Evolutionary conservation across 2,113 vertebrate genomes (phyloP).

Genomic region (Callipepla squamata): DNA sequence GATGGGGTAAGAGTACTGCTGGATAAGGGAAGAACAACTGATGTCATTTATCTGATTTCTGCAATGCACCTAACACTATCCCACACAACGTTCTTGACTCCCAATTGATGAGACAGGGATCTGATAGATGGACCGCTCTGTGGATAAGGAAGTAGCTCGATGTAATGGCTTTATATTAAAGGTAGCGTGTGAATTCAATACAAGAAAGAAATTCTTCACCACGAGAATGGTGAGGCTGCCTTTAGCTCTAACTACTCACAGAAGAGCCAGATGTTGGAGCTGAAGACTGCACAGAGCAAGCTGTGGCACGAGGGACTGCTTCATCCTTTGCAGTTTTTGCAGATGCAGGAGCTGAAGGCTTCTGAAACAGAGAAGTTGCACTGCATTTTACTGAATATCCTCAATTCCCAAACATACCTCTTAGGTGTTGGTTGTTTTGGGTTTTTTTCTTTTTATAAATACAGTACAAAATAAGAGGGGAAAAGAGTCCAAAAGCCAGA

Average conservation of each 20-base stretch:
- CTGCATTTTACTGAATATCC: background rate
- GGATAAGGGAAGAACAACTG: too few relatives aligned
- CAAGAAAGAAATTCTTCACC: background rate
- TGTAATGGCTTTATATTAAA: background rate
- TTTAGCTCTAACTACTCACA: conserved; percentile 58
- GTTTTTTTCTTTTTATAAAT: background rate
- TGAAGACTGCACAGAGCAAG: conserved; percentile 60
- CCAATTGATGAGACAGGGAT: background rate
- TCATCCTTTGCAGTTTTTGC: background rate
- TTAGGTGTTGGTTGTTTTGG: background rate
- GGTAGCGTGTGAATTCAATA: background rate
- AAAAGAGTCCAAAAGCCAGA: background rate
- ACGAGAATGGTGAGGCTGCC: background rate
- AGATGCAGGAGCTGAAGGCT: background rate
- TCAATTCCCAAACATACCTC: background rate
- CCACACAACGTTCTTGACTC: background rate
- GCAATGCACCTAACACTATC: too few relatives aligned
- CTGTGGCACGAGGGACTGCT: conserved; percentile 23
- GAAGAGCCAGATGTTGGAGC: background rate
- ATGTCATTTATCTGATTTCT: too few relatives aligned
- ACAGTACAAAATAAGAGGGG: background rate
- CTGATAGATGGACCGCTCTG: background rate
- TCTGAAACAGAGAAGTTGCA: conserved; percentile 21
- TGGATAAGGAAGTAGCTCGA: background rate
- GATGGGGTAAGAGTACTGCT: too few relatives aligned